A percentile compares a stretch with the other conserved stretches of the same genome.
Evolutionary conservation across 2,113 vertebrate genomes (phyloP).

Genomic region (Amia ocellicauda): DNA sequence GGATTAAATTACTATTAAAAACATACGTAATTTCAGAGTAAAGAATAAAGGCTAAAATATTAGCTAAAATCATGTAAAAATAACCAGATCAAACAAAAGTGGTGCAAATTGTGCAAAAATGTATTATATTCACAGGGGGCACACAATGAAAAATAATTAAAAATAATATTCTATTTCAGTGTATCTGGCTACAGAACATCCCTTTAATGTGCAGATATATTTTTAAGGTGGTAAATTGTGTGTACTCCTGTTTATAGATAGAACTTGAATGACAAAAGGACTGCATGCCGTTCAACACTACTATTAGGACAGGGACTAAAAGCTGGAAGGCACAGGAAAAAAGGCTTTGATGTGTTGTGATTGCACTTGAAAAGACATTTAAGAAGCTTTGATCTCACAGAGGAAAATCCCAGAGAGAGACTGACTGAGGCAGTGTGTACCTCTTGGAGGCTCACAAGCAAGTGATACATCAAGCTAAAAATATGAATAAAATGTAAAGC

Average conservation of each 20-base stretch:
- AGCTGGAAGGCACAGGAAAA: constrained; percentile 14
- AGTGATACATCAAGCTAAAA: background rate
- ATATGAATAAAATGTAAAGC: background rate
- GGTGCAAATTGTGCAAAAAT: too few species aligned
- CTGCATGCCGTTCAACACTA: background rate
- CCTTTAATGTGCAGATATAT: too few species aligned
- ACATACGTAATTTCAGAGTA: too few species aligned
- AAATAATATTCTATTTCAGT: too few species aligned
- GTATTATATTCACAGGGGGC: too few species aligned
- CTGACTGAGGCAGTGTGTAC: background rate
- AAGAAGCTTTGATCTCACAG: constrained; percentile 29
- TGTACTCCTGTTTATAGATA: constrained; percentile 14
- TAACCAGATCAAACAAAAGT: too few species aligned
- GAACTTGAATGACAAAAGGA: constrained; percentile 17
- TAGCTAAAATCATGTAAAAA: too few species aligned
- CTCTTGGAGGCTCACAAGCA: constrained; percentile 13
- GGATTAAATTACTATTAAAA: too few species aligned
- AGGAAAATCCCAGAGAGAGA: background rate
- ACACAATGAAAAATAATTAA: too few species aligned
- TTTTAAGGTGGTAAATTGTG: too few species aligned
- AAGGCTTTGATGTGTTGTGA: constrained; percentile 30
- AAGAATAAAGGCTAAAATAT: too few species aligned
- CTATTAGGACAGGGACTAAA: constrained; percentile 1
- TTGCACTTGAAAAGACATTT: constrained; percentile 23
- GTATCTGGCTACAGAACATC: too few species aligned